Base-by-base conservation (phyloP, 2,113 vertebrate genomes). In the Isichthys henryi region DNA sequence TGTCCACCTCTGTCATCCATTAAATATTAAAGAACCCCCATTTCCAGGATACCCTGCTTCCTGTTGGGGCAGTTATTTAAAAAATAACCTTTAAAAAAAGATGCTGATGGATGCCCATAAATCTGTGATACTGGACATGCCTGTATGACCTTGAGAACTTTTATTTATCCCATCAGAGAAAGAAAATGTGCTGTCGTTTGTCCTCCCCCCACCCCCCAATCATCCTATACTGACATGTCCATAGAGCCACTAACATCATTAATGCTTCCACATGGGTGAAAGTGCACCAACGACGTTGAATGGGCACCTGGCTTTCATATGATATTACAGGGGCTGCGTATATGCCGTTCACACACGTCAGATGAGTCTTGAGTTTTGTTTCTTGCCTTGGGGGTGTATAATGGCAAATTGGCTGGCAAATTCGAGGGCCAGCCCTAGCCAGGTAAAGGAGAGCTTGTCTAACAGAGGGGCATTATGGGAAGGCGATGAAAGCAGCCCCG, bases 21-120 rank as follows among this genome's bases (percentile, higher is more conserved):
- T 94, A 94, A 95, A 95, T 96, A 95, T 95, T 94, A 94, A 94
- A 93, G 62, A 15, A 5, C 15, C 45, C 21, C 11, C 82, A 23
- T 39, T 10, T n/a, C 80, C 80, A 43, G 8, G 11, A 48, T 48
- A 23, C 88, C 31, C 27, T 52, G 19, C 6, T 77, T 70, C n/a
- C 87, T 19, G 5, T 74, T 27, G n/a, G 23, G 43, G 15, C 35
- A 80, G 74, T 80, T 80, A 1, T 39, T 35, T 77, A 77, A 77
- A 77, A 77, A 39, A 39, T 7, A 8, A 39, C 17, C 62, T 31
- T 66, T 77, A 17, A 43, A 13, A 43, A 43, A 80, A 7, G 74
- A 19, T 19, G 17, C 35, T 7, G 17, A 19, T 43, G 74, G 31
- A 19, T 43, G 62, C 0, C 62, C 9, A n/a, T 27, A 2, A 9